Conservation (phyloP, 2,113 vertebrate genomes). For the Aix galericulata region DNA sequence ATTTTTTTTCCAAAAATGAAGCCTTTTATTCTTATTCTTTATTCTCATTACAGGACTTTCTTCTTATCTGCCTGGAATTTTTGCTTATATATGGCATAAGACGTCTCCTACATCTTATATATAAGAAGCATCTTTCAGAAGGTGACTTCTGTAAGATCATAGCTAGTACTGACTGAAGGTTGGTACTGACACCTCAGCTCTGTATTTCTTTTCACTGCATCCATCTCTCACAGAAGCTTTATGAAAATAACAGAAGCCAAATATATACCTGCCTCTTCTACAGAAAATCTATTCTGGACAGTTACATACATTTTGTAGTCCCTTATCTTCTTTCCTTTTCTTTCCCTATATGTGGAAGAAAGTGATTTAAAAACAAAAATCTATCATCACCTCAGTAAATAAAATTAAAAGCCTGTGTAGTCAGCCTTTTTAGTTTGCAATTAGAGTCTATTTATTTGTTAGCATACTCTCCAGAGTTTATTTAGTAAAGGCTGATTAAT, state of each 20-base stretch:
- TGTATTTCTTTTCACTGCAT: background rate
- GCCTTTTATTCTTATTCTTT: background rate
- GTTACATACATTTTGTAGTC: background rate
- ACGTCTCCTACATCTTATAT: background rate
- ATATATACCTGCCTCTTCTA: background rate
- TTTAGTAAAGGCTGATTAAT: constrained; percentile 39
- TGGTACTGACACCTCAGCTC: background rate
- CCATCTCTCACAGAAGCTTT: background rate
- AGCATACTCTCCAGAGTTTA: background rate
- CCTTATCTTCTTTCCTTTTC: background rate
- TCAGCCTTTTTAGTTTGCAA: background rate
- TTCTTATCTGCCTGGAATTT: background rate
- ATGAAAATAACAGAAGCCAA: background rate
- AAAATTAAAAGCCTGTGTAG: background rate
- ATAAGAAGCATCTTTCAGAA: background rate
- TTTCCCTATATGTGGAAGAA: background rate
- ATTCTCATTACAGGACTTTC: background rate
- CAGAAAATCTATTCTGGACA: background rate
- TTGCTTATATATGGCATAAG: background rate
- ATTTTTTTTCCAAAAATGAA: background rate
- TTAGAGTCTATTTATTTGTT: background rate
- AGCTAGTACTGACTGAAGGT: background rate
- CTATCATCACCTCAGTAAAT: background rate
- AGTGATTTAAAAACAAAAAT: background rate
- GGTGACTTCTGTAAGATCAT: background rate